Evolutionary conservation across 2,797 vertebrate species (phyloP).

Genomic region (Vireo griseus): DNA sequence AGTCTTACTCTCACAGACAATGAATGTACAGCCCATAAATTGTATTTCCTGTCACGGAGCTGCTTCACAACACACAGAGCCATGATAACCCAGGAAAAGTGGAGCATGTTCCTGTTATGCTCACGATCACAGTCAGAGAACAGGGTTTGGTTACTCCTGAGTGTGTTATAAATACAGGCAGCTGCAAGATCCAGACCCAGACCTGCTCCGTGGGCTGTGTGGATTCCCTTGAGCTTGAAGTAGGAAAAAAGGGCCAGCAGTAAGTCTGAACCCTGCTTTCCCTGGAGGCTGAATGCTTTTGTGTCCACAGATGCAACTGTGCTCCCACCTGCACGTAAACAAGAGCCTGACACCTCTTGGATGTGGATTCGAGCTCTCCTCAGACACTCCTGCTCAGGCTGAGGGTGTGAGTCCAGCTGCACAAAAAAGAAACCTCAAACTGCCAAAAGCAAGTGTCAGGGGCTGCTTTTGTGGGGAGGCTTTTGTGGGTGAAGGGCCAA

Average conservation of each 20-base stretch:
- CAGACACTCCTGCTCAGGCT: not conserved
- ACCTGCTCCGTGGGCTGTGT: accelerated
- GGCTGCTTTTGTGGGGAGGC: not conserved
- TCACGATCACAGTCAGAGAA: not conserved
- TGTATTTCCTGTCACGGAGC: not conserved
- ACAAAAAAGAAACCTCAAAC: not conserved
- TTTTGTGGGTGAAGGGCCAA: not conserved
- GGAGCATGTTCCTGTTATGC: not conserved
- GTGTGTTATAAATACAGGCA: not conserved
- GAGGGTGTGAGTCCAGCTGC: not conserved
- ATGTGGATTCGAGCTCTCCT: not conserved
- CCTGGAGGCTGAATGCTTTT: not conserved
- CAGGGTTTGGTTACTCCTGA: not conserved
- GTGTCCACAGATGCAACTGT: not conserved
- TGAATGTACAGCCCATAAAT: not conserved
- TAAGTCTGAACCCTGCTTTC: not conserved
- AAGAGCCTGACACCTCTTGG: not conserved
- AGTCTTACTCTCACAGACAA: not conserved
- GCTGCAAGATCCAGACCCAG: not conserved
- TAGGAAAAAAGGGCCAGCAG: not conserved
- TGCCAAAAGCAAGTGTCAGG: not conserved
- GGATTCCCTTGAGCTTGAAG: not conserved
- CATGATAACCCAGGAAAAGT: not conserved
- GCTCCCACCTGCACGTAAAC: not conserved
- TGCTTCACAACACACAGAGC: not conserved